Conservation (phyloP, 2,797 vertebrate species). For the Xyrichtys novacula region DNA sequence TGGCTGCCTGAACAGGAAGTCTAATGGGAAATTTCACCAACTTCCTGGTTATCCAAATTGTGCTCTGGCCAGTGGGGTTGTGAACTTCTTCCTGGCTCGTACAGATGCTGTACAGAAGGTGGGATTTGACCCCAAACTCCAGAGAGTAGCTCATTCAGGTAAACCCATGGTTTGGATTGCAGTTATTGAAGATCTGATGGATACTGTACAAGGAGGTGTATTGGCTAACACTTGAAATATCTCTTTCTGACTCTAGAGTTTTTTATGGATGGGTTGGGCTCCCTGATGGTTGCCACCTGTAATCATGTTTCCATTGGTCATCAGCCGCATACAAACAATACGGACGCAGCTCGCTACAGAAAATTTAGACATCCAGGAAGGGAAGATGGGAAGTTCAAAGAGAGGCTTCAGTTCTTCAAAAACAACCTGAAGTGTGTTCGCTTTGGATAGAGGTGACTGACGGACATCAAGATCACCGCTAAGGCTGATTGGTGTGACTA, state of each 20-base stretch:
- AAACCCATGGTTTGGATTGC: background rate
- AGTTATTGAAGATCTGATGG: background rate
- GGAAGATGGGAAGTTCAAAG: conserved; percentile 55
- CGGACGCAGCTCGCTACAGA: conserved; percentile 20
- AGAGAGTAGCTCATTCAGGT: conserved; percentile 83
- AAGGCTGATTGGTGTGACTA: too few species aligned
- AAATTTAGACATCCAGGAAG: conserved; percentile 52
- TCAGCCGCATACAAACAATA: conserved; percentile 25
- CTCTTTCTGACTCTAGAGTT: conserved; percentile 75
- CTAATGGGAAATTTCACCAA: conserved; percentile 24
- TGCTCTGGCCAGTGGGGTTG: conserved; percentile 68
- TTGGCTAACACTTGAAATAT: background rate
- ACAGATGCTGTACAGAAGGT: conserved; percentile 74
- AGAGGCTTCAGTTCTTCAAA: conserved; percentile 82
- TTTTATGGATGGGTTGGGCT: conserved; percentile 86
- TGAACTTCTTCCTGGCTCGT: conserved; percentile 85
- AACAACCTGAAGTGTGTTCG: conserved; percentile 78
- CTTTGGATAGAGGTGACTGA: conserved; percentile 1
- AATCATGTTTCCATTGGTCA: conserved; percentile 73
- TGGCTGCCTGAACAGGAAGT: conserved; percentile 71
- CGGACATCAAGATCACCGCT: too few species aligned
- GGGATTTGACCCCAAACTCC: conserved; percentile 82
- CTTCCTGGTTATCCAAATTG: conserved; percentile 80
- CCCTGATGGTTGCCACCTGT: conserved; percentile 80
- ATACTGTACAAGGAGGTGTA: too few species aligned